Base-by-base conservation (phyloP, 2,888 invertebrate genomes). In the Sinhomidia bicolor region DNA sequence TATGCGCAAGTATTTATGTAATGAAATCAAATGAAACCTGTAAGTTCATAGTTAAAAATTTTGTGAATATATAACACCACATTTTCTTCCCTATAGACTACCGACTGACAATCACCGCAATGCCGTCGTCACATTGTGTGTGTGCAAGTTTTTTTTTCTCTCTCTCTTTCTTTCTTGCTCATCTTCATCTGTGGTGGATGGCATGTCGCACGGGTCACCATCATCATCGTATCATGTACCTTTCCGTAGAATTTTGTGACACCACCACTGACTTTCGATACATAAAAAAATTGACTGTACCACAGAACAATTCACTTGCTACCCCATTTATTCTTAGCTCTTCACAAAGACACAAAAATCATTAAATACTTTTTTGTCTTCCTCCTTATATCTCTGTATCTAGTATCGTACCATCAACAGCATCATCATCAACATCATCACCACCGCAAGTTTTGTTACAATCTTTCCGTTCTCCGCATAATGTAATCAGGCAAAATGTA, bases 141-240 rank as follows among this genome's bases (percentile, higher is more conserved):
- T 83, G 54, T 83, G 51, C 62, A 47, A 9, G 60, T 44, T 86
- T 81, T 81, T 74, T 36, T 7, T n/a, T n/a, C n/a, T n/a, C n/a
- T n/a, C n/a, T n/a, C n/a, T n/a, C n/a, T n/a, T n/a, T n/a, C 41
- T 60, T 62, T 41, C 54, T 47, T 71, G 74, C 65, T 81, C 87
- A 87, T 87, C 76, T 65, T 76, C 76, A 82, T 88, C 65, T 76
- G 9, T 14, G 41, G 51, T 29, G 88, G 47, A 89, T 62, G 84
- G 80, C 88, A 89, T 83, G 88, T 89, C 88, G 88, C 84, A 89
- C 88, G 88, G 88, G 88, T 89, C 88, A 80, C 84, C 54, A 88
- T 20, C 57, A 10, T 14, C 47, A 20, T 26, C 71, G 83, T 57
- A 79, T 82, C 62, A 79, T 89, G 60, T 89, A 84, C 88, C 68